Base-by-base conservation (phyloP, 2,797 vertebrate genomes). In the Lepilemur septentrionalis region DNA sequence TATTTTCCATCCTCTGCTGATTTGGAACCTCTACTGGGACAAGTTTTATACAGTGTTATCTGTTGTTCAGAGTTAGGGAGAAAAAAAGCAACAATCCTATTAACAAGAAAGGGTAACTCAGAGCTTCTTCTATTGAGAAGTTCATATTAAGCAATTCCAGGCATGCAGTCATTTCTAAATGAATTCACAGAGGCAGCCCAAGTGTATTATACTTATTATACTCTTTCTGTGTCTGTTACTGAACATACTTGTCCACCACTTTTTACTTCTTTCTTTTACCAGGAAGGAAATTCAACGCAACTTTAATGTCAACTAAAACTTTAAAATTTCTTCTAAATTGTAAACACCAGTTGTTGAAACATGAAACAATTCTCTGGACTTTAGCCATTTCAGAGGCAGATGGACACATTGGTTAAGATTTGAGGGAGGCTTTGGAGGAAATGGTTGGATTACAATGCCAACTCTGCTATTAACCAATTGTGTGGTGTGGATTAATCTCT, bases 1-100 rank as follows among this genome's bases (percentile, higher is more conserved):
- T 80, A n/a, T 89, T 85, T 89, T 93, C 82, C 32, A 59, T 92
- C 84, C 94, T 95, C 84, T 59, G 69, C 69, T 63, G 93, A 93
- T 14, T 89, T 35, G 22, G 63, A n/a, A 59, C 22, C 59, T 96
- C 86, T 93, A 23, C 2, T 6, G 92, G 87, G 84, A 95, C 9
- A 23, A 50, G 50, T 65, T 52, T 72, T 57, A 55, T 75, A 75
- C 41, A 65, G 14, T 52, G 69, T 89, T 86, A 78, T 70, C 78
- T 93, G 63, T 69, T 79, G 82, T 81, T 96, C 73, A 69, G 86
- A 97, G 95, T n/a, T 14, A 43, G 28, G 78, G 57, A 82, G 75
- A 89, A 61, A 82, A 88, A 84, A 90, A 65, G n/a, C 38, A 82
- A 81, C 88, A 88, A 86, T 83, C 72, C 52, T 85, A 67, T 93